Conservation (phyloP, 2,888 invertebrate species). For the Cataglyphis rosenhaueri region DNA sequence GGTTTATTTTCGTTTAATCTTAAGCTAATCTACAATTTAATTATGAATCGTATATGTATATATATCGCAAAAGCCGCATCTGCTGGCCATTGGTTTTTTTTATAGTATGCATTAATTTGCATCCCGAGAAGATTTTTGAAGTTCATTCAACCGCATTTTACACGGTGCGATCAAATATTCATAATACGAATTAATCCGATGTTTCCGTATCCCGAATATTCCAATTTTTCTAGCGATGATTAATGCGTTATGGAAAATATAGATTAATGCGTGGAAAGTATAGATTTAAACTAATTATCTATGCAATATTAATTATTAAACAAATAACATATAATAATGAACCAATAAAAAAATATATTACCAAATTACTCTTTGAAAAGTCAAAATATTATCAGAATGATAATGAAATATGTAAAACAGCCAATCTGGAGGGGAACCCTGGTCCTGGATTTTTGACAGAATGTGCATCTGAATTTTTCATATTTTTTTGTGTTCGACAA, state of each 20-base stretch:
- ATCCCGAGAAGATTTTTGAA: constrained; percentile 53
- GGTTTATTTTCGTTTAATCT: constrained; percentile 42
- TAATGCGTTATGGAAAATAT: constrained; percentile 1
- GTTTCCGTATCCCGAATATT: constrained; percentile 41
- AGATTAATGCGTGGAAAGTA: constrained; percentile 17
- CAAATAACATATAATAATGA: constrained; percentile 1
- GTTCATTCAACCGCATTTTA: constrained; percentile 45
- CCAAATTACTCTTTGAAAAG: background rate
- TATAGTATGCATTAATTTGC: constrained; percentile 51
- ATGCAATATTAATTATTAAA: constrained; percentile 2
- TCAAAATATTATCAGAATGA: background rate
- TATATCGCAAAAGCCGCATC: constrained; percentile 42
- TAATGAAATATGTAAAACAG: background rate
- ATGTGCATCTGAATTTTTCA: background rate
- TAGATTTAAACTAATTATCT: background rate
- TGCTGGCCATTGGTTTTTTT: constrained; percentile 5
- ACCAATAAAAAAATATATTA: background rate
- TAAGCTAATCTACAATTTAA: constrained; percentile 46
- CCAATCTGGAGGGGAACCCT: background rate
- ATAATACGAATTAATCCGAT: constrained; percentile 56
- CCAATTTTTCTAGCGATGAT: constrained; percentile 31
- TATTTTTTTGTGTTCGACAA: background rate
- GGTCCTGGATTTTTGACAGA: background rate
- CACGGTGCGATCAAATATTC: constrained; percentile 67
- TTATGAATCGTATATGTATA: constrained; percentile 31